phyloP scores from a whole-genome alignment of 2,113 vertebrate genomes.

The Vulpes ferrilata region DNA sequence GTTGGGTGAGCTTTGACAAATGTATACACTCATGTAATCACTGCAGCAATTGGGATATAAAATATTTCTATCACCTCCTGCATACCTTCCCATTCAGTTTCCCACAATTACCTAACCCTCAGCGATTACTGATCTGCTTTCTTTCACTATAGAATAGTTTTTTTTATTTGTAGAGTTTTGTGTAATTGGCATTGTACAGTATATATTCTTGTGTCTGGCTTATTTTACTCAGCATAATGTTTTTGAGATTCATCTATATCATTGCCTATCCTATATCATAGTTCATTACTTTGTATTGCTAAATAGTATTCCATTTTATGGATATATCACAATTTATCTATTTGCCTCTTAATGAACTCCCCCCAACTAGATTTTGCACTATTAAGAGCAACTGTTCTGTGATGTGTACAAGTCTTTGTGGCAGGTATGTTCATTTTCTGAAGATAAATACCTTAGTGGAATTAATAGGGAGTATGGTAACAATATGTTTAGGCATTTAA shows the following conservation, averaged over 20 bases:
- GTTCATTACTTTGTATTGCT: constrained; percentile 1
- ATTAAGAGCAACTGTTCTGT: not conserved
- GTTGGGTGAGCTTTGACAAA: not conserved
- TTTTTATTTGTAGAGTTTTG: not conserved
- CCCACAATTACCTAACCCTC: not conserved
- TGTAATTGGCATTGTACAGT: not conserved
- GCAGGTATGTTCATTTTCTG: not conserved
- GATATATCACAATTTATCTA: not conserved
- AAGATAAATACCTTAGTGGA: not conserved
- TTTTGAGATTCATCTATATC: not conserved
- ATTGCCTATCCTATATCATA: not conserved
- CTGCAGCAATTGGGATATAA: not conserved
- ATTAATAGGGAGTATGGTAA: not conserved
- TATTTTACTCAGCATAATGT: not conserved
- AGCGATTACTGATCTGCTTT: not conserved
- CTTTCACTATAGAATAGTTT: not conserved
- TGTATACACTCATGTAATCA: not conserved
- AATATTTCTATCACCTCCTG: not conserved
- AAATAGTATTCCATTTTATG: not conserved
- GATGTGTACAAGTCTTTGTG: not conserved
- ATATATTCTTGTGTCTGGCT: not conserved
- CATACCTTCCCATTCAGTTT: not conserved
- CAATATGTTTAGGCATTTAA: not conserved
- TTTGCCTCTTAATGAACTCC: not conserved
- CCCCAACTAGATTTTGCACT: not conserved